Evolutionary conservation across 30 jellyfish, hydroid and myxozoan species (phyloP), one percentile per base, ranked within the genome.

Genomic region (Rhopilema esculentum): DNA sequence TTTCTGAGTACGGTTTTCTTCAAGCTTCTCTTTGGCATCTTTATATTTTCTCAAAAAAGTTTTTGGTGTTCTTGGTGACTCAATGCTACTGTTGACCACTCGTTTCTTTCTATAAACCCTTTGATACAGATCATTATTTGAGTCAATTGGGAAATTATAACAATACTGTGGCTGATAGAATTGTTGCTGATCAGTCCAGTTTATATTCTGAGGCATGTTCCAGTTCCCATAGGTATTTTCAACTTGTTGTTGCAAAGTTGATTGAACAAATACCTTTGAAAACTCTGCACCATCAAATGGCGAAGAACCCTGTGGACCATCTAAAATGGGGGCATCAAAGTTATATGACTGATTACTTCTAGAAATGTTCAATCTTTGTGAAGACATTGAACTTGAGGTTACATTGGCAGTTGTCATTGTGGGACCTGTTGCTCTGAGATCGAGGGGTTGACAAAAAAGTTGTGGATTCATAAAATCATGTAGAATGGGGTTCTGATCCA

Each of bases 11-110:
- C 32, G 30, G 27, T 33, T 48, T 8, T 28, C 68, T 26, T 20
- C 20, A 7, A 28, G 24, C 7, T 33, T 72, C 30, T 30, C 31
- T 75, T 40, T 40, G 40, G 65, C 51, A 53, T 30, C 16, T 49
- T 79, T 79, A 23, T 24, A 18, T n/a, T 31, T 79, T 33, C 50
- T 29, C 1, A 65, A 24, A 4, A 83, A 6, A 69, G 40, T 50
- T 62, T 65, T 69, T 83, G 85, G 74, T 16, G 75, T 22, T 70
- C 92, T 83, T 49, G 92, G 92, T 23, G 92, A 68, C 33, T 83
- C 85, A 16, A 83, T 49, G 19, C 68, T 52, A 33, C 21, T 68
- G 85, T 83, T 50, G 49, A 27, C 70, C 17, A 83, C 19, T 51
- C 72, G 68, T 69, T 83, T 83, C 31, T 83, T 83, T 78, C 57